phyloP scores from a whole-genome alignment of 2,888 invertebrate species.

The Drosophila crucigera region DNA sequence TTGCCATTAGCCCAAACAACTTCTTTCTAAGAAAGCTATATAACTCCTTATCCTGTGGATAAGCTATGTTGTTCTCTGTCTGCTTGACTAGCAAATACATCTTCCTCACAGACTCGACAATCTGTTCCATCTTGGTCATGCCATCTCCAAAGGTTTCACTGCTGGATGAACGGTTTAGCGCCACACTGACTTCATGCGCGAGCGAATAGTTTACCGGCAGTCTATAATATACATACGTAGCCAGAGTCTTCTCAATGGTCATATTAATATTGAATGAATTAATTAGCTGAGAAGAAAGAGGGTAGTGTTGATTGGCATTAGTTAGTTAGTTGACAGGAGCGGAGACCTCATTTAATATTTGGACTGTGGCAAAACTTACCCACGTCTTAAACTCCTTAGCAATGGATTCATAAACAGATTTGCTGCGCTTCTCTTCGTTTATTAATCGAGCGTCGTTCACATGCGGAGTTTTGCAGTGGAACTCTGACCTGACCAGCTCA shows the following conservation, averaged over 20 bases:
- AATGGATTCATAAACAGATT: background rate
- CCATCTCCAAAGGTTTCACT: too few species aligned
- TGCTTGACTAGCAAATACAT: constrained; percentile 18
- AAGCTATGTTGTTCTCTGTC: too few species aligned
- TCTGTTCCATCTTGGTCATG: constrained; percentile 25
- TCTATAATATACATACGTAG: rapidly evolving
- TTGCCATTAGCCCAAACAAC: background rate
- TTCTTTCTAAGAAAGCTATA: rapidly evolving
- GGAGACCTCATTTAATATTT: background rate
- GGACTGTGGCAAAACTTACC: background rate
- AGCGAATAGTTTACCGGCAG: constrained; percentile 38
- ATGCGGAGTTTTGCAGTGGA: background rate
- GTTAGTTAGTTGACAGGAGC: background rate
- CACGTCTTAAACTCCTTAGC: rapidly evolving
- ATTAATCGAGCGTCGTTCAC: rapidly evolving
- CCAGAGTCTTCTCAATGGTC: rapidly evolving
- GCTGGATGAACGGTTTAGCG: rapidly evolving
- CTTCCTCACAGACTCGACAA: constrained; percentile 53
- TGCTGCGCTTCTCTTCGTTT: rapidly evolving
- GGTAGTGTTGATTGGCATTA: background rate
- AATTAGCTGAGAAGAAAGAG: background rate
- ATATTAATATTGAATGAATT: rapidly evolving
- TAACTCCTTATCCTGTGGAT: background rate
- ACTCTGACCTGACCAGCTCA: rapidly evolving
- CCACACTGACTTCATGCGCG: rapidly evolving